Percentiles rank a stretch among this genome's conserved stretches.
Evolutionary conservation across 2,888 invertebrate genomes (phyloP).

Genomic region (Neoitamus cyanurus): DNA sequence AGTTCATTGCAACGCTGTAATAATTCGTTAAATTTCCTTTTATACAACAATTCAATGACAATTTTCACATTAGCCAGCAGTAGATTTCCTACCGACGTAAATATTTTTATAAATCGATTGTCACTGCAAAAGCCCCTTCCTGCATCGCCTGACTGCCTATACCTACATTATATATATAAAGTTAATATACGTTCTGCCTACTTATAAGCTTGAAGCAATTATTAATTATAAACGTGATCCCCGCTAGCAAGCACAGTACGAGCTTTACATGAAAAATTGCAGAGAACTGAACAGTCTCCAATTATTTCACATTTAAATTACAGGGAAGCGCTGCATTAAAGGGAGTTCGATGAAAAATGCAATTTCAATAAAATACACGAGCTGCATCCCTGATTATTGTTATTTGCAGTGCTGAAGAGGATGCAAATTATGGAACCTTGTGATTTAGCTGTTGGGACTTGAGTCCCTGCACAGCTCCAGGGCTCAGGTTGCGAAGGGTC

Average conservation of each 20-base stretch:
- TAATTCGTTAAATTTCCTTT: background rate
- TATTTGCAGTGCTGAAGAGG: background rate
- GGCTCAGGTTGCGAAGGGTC: background rate
- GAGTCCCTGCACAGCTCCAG: background rate
- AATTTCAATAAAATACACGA: background rate
- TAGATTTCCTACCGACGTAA: too few relatives aligned
- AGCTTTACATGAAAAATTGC: background rate
- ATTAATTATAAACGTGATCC: background rate
- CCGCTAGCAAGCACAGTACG: background rate
- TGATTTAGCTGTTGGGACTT: background rate
- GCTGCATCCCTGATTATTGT: background rate
- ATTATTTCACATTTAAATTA: background rate
- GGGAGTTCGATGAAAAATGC: background rate
- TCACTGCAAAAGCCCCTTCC: background rate
- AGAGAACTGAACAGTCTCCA: background rate
- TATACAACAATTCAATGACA: background rate
- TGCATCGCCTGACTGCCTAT: background rate
- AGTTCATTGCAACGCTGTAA: background rate
- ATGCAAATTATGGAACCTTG: background rate
- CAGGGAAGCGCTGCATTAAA: background rate
- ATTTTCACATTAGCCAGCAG: background rate
- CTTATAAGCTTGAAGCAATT: background rate
- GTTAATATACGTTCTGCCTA: background rate
- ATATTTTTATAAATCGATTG: too few relatives aligned
- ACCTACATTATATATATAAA: background rate